Base-by-base conservation (phyloP, 2,888 invertebrate genomes). In the Phasia obesa region DNA sequence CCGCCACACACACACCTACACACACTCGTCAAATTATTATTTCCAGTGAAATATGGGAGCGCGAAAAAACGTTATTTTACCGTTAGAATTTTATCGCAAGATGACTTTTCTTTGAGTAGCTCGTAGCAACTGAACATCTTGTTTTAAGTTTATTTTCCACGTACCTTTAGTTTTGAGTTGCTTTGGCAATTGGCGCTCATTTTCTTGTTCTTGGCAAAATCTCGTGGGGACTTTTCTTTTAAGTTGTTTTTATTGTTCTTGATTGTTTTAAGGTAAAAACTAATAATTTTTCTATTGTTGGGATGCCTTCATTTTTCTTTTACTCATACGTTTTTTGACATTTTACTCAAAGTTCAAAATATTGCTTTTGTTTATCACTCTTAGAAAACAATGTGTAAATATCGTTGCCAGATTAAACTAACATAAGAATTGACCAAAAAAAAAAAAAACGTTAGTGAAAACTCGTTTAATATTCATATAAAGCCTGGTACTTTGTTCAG, bases 41-140 rank as follows among this genome's bases (percentile, higher is more conserved):
- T 31, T 44, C 17, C 19, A 2, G 5, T 21, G 5, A 19, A 21
- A 35, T n/a, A 31, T 19, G 4, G 25, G 59, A 31, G 44, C 51
- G 53, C 70, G 59, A 13, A 31, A 71, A 35, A 27, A 53, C 42
- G 49, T 44, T 67, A 31, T 15, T 75, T 67, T 57, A 70, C 55
- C 75, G 79, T 75, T 71, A 67, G 19, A 11, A 49, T 38, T 31
- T 35, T 60, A 44, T 42, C 17, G 3, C 42, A 13, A 60, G 35
- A 73, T 77, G 73, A 67, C 31, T 71, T 76, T 80, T 25, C 67
- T 44, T 57, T 77, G 57, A 77, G 81, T 59, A 51, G 76, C 81
- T 13, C 19, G 5, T 17, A 59, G 57, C 80, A 51, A 81, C 81
- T 80, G 67, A 81, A 70, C 62, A 47, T 73, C n/a, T 57, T 60